Base-by-base conservation (phyloP, 2,888 invertebrate genomes). In the Diarsia rubi region DNA sequence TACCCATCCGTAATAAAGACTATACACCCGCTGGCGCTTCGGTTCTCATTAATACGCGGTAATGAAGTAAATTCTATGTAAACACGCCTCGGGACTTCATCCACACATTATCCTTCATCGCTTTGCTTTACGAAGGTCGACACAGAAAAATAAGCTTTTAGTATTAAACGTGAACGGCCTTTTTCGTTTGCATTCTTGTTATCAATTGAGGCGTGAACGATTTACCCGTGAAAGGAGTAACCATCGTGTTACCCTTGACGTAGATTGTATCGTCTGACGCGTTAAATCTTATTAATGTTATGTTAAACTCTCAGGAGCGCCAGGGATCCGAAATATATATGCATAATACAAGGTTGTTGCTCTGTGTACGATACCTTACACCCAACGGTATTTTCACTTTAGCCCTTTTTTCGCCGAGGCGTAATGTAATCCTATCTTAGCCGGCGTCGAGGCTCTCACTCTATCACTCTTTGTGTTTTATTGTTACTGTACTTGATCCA, bases 51-150 rank as follows among this genome's bases (percentile, higher is more conserved):
- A 95, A 94, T 94, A 92, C 92, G 88, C 92, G 88, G 92, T 95
- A 95, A 95, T 95, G 94, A 95, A 95, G 92, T 94, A 95, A 95
- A 94, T 95, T 95, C 92, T 94, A 93, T 93, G 94, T 95, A 95
- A 95, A 94, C 95, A 95, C 89, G 94, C 93, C 93, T 91, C 91
- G 91, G 92, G 93, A 91, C 90, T 91, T 92, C 91, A 92, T 94
- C 91, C 91, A 88, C 88, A 91, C 90, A 91, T 94, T 93, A 94
- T 93, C 93, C 91, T 91, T 92, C 92, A 92, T 92, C 90, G 92
- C 88, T 89, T 90, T 89, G 90, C 88, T 87, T 88, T 83, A 80
- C 45, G 59, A 82, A 88, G 86, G 73, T 82, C 85, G 81, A 73
- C 89, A 90, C 65, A 78, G 90, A 89, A 94, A 94, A 92, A 81